A percentile compares a stretch with the other conserved stretches of the same genome.
Evolutionary conservation across 2,888 invertebrate genomes (phyloP).

Genomic region (Phalangium opilio): DNA sequence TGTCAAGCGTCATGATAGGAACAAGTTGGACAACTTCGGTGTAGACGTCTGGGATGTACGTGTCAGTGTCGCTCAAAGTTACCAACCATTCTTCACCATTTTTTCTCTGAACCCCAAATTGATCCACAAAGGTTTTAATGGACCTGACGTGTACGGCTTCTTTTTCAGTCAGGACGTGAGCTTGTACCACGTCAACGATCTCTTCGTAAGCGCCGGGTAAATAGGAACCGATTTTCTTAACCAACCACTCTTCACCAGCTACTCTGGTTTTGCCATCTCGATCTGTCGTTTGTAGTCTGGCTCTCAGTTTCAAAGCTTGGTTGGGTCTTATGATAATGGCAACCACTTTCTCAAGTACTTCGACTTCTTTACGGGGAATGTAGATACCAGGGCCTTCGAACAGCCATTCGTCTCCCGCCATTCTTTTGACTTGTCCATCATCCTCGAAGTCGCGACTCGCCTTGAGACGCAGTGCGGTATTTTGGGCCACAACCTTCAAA

Average conservation of each 20-base stretch:
- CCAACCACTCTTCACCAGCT: conserved; percentile 37
- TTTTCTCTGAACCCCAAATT: conserved; percentile 31
- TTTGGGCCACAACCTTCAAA: conserved; percentile 33
- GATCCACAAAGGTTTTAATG: conserved; percentile 34
- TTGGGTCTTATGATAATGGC: conserved; percentile 35
- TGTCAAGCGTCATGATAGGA: conserved; percentile 35
- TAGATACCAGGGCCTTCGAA: conserved; percentile 36
- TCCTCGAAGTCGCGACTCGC: conserved; percentile 34
- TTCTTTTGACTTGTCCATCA: conserved; percentile 26
- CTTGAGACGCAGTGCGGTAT: conserved; percentile 33
- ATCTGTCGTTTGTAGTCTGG: conserved; percentile 33
- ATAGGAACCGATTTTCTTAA: conserved; percentile 35
- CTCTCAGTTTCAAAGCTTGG: conserved; percentile 35
- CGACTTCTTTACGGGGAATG: conserved; percentile 35
- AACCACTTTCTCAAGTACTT: conserved; percentile 31
- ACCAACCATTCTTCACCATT: conserved; percentile 39
- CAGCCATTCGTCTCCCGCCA: conserved; percentile 38
- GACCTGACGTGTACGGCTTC: conserved; percentile 36
- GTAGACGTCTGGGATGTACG: conserved; percentile 38
- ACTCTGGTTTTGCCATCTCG: conserved; percentile 24
- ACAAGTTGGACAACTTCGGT: conserved; percentile 34
- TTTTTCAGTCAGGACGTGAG: conserved; percentile 37
- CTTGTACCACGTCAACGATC: conserved; percentile 35
- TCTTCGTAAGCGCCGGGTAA: conserved; percentile 38
- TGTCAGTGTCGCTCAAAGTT: conserved; percentile 34